Percentiles rank a stretch among this genome's conserved stretches.
phyloP scores from a whole-genome alignment of 2,888 invertebrate genomes.

The Drosophila subsilvestris region DNA sequence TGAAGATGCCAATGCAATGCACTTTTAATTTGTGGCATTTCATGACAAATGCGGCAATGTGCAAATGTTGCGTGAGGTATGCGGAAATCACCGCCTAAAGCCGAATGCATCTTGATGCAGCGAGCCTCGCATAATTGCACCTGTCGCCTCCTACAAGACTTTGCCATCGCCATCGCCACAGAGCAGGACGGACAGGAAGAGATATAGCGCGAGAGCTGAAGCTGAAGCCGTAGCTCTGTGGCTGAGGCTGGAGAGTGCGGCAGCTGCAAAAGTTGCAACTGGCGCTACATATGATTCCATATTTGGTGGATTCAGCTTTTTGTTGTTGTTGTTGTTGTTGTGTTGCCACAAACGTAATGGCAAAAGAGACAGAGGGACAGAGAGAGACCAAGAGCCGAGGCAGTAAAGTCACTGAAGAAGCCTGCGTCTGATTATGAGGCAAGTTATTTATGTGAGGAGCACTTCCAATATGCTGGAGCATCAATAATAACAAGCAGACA shows the following conservation, averaged over 20 bases:
- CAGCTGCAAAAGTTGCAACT: conserved; percentile 38
- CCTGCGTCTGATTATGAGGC: conserved; percentile 66
- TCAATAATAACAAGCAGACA: conserved; percentile 66
- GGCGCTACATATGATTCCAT: conserved; percentile 72
- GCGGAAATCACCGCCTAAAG: conserved; percentile 67
- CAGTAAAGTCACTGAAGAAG: not conserved
- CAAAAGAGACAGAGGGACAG: not conserved
- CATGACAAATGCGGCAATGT: conserved; percentile 32
- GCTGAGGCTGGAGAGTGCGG: not conserved
- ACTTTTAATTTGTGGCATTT: conserved; percentile 3
- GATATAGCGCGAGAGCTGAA: not conserved
- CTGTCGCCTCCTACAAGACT: conserved; percentile 69
- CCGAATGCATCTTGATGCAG: conserved; percentile 19
- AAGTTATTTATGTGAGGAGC: conserved; percentile 52
- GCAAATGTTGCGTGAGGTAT: conserved; percentile 54
- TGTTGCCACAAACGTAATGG: not conserved
- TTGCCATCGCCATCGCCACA: no score
- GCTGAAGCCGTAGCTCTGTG: no score
- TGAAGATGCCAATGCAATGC: conserved; percentile 5
- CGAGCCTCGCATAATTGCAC: conserved; percentile 66
- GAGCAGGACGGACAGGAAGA: not conserved
- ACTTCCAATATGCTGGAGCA: conserved; percentile 38
- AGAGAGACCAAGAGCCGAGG: not conserved
- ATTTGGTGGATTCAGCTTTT: conserved; percentile 59
- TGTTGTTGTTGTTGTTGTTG: not conserved